A percentile compares a stretch with the other conserved stretches of the same genome.
Conservation (phyloP, 1,140 invertebrate genomes). For the Gonatopus flavifemur region DNA sequence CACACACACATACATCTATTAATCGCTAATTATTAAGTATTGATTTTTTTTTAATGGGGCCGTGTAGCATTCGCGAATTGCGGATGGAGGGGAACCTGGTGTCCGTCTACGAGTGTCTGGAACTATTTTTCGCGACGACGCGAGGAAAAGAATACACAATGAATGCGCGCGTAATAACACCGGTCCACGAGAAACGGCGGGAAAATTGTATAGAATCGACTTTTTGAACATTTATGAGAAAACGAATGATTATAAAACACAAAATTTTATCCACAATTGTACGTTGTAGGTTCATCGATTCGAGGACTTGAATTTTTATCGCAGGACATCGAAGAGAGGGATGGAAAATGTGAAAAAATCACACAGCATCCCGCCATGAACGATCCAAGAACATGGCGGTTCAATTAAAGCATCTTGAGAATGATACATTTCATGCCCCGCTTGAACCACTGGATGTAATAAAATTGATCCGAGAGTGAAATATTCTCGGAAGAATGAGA, state of each 20-base stretch:
- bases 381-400: slow-evolving; percentile 45
- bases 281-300: too few species aligned
- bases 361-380: too few species aligned
- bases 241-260: too few species aligned
- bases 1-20: slow-evolving; percentile 30
- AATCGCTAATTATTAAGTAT: slow-evolving; percentile 59
- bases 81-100: slow-evolving; percentile 31
- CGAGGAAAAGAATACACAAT: slow-evolving; percentile 33
- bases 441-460: not conserved
- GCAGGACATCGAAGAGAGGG: not conserved
- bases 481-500: too few species aligned
- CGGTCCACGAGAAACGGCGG: slow-evolving; percentile 17
- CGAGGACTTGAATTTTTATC: too few species aligned
- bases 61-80: slow-evolving; percentile 35
- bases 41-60: slow-evolving; percentile 55
- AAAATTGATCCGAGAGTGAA: too few species aligned
- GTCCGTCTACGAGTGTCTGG: slow-evolving; percentile 33
- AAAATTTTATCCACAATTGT: too few species aligned
- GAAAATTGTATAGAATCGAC: slow-evolving; percentile 17
- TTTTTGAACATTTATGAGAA: too few species aligned
- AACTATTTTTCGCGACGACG: slow-evolving; percentile 33
- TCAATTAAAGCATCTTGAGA: slow-evolving; percentile 40
- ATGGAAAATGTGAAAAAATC: slow-evolving; percentile 11
- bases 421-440: slow-evolving; percentile 38
- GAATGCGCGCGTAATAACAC: slow-evolving; percentile 20